These are phyloP conservation scores for Drosophila tristis DNA, from an alignment of 1,140 invertebrate species.

Conservation along the genomic window DNA sequence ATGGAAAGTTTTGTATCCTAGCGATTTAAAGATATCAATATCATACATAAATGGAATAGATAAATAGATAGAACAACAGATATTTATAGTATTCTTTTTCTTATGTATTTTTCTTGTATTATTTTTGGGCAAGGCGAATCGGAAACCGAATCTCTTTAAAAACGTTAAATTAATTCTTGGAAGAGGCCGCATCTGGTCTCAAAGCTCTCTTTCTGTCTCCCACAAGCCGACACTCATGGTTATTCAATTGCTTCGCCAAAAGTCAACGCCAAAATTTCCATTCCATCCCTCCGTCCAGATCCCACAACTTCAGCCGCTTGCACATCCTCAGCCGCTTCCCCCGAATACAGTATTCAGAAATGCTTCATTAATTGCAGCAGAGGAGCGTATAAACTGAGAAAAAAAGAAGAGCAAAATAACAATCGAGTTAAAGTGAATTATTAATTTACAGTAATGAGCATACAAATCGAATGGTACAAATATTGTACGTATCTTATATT, in stretches of 20 bases:
- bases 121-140: not conserved
- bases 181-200: not conserved
- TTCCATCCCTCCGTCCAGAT: slow-evolving; percentile 3
- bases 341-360: slow-evolving; percentile 44
- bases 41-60: no score
- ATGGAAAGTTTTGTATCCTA: no score
- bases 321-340: not conserved
- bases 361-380: slow-evolving; percentile 64
- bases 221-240: slow-evolving; percentile 42
- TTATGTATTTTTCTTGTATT: no score
- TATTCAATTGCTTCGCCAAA: slow-evolving; percentile 54
- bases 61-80: no score
- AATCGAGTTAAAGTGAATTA: no score
- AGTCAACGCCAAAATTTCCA: slow-evolving; percentile 25
- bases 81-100: no score
- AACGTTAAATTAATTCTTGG: slow-evolving; percentile 39
- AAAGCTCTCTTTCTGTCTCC: not conserved
- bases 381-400: not conserved
- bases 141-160: not conserved
- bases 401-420: not conserved
- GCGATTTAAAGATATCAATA: no score
- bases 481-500: no score
- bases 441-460: no score
- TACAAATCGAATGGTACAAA: no score
- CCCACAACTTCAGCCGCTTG: not conserved